Percentiles rank a stretch among this genome's conserved stretches.
phyloP scores from a whole-genome alignment of 2,888 invertebrate genomes.

The Dione juno region DNA sequence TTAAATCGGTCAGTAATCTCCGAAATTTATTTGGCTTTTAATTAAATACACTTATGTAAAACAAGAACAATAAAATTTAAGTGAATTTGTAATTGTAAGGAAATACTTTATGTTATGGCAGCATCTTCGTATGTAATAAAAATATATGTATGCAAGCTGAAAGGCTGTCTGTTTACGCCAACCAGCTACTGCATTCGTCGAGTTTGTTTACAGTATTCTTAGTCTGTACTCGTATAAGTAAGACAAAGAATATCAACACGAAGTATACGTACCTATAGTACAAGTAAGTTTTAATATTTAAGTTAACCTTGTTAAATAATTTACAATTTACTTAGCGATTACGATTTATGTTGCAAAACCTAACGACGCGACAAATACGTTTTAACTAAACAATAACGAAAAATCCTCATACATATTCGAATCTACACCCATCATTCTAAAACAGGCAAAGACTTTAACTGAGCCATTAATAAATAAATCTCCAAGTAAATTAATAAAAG shows the following conservation, averaged over 20 bases:
- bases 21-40: constrained; percentile 12
- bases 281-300: not conserved
- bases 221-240: not conserved
- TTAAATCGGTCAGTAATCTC: constrained; percentile 13
- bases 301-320: too few relatives aligned
- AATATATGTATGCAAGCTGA: not conserved
- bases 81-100: constrained; percentile 35
- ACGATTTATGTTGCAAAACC: not conserved
- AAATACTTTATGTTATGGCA: constrained; percentile 30
- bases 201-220: not conserved
- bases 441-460: not conserved
- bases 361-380: not conserved
- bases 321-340: too few relatives aligned
- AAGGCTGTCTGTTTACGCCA: not conserved
- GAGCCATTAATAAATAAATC: not conserved
- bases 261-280: not conserved
- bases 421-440: not conserved
- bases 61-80: constrained; percentile 36
- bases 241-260: not conserved
- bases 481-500: not conserved
- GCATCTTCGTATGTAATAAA: not conserved
- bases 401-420: not conserved
- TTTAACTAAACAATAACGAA: not conserved
- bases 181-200: not conserved
- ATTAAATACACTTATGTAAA: constrained; percentile 9